A percentile compares a stretch with the other conserved stretches of the same genome.
These are phyloP conservation scores for Ephydatia muelleri DNA, from an alignment of 37 sponge, comb jelly and placozoan genomes.

Conservation along the genomic window DNA sequence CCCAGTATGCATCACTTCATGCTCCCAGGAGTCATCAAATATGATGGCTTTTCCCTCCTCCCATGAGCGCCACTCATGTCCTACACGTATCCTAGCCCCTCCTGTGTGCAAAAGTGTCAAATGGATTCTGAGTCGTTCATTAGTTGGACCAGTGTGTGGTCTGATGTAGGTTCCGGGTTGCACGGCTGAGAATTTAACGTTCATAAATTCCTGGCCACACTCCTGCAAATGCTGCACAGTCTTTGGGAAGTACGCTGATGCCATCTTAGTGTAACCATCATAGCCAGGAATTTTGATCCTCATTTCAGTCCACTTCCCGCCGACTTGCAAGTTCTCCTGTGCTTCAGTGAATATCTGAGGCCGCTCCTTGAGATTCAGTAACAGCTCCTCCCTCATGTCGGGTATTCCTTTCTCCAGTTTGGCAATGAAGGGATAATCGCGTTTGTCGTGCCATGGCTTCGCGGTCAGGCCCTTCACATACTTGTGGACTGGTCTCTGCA, in stretches of 20 bases:
- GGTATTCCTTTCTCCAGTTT: constrained; percentile 64
- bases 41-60: constrained; percentile 82
- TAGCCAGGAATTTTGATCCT: constrained; percentile 79
- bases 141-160: constrained; percentile 89
- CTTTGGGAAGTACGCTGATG: constrained; percentile 64
- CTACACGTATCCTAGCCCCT: constrained; percentile 83
- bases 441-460: constrained; percentile 82
- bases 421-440: constrained; percentile 73
- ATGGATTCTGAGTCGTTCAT: constrained; percentile 86
- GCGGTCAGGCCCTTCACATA: constrained; percentile 79
- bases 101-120: constrained; percentile 77
- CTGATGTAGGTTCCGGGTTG: constrained; percentile 88
- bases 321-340: constrained; percentile 84
- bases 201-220: constrained; percentile 75
- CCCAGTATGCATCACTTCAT: constrained; percentile 83
- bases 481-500: constrained; percentile 89
- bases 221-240: constrained; percentile 59
- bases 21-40: constrained; percentile 94
- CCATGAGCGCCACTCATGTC: constrained; percentile 85
- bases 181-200: constrained; percentile 90
- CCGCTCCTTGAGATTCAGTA: constrained; percentile 46
- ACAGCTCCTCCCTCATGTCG: constrained; percentile 68
- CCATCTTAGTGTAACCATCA: constrained; percentile 63
- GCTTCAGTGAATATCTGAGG: constrained; percentile 78
- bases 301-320: constrained; percentile 91